Conservation (phyloP, 2,888 invertebrate genomes). For the Sceliomorpha sp. region DNA sequence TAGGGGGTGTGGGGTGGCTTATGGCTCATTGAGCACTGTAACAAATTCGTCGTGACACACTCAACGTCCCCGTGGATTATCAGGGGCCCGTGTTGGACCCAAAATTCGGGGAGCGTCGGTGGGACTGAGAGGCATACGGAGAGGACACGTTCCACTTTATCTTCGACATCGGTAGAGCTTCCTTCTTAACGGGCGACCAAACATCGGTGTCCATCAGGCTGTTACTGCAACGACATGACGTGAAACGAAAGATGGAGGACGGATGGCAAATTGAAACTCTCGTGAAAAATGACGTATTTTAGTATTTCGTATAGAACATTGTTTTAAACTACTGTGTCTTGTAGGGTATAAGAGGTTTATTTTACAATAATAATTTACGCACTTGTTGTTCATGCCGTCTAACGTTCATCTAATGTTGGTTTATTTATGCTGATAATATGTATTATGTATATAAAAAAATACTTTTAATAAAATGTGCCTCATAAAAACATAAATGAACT, state of each 20-base stretch:
- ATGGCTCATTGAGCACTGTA: conserved; percentile 77
- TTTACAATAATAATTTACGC: too few relatives aligned
- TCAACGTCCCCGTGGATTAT: conserved; percentile 63
- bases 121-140: conserved; percentile 32
- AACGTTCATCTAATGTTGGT: too few relatives aligned
- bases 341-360: too few relatives aligned
- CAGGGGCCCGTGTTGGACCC: conserved; percentile 57
- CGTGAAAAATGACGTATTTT: not conserved
- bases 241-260: conserved; percentile 33
- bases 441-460: too few relatives aligned
- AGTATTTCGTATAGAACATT: too few relatives aligned
- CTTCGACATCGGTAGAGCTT: conserved; percentile 78
- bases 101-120: conserved; percentile 64
- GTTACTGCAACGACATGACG: conserved; percentile 27
- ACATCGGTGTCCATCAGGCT: conserved; percentile 61
- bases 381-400: too few relatives aligned
- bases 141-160: conserved; percentile 68
- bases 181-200: conserved; percentile 79
- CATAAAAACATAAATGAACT: too few relatives aligned
- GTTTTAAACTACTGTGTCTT: too few relatives aligned
- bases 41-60: conserved; percentile 78
- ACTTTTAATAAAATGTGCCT: too few relatives aligned
- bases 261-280: conserved; percentile 5
- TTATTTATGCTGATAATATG: too few relatives aligned
- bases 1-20: conserved; percentile 68